phyloP scores from a whole-genome alignment of 2,113 vertebrate genomes.

The Heptranchias perlo region DNA sequence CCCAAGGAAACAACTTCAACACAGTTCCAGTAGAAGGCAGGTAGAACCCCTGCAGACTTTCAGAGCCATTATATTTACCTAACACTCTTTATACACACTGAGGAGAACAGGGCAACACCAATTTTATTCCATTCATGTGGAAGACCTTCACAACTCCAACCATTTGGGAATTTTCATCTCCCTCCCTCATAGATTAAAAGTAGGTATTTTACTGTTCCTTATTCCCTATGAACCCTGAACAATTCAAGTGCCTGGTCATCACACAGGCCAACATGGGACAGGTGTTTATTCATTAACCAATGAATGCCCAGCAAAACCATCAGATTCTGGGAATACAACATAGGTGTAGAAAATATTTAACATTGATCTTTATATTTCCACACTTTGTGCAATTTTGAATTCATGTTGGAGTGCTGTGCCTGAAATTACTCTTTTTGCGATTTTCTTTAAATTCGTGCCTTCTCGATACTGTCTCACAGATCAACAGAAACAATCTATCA shows the following conservation, averaged over 20 bases:
- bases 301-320: neutral
- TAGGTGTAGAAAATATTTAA: neutral
- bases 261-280: neutral
- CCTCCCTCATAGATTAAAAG: neutral
- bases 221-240: neutral
- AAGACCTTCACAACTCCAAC: neutral
- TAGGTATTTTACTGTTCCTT: neutral
- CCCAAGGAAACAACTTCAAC: no score
- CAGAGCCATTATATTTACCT: no score
- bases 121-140: neutral
- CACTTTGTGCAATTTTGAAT: no score
- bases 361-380: neutral
- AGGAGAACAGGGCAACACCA: neutral
- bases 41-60: no score
- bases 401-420: neutral
- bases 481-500: neutral
- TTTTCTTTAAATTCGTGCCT: neutral
- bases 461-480: neutral
- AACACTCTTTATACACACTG: neutral
- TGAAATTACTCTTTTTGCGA: neutral
- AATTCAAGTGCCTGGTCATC: neutral
- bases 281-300: neutral
- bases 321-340: neutral
- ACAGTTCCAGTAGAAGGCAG: no score
- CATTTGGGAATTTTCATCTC: neutral